These are phyloP conservation scores for Mimachlamys varia DNA, from an alignment of 2,888 invertebrate species.

Conservation along the genomic window DNA sequence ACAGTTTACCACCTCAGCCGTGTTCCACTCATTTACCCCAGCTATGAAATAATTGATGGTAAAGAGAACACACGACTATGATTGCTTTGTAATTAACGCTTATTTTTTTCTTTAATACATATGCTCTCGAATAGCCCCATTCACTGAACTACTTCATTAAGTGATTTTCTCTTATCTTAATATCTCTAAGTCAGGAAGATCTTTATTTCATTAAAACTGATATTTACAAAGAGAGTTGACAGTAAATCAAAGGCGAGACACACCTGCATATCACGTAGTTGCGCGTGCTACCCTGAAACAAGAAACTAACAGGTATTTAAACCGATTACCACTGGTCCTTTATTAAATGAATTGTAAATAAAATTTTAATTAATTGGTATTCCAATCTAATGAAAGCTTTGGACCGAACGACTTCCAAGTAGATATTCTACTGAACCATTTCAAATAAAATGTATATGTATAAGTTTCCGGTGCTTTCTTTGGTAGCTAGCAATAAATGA, in stretches of 20 bases:
- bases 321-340: background rate
- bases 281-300: background rate
- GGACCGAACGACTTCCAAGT: background rate
- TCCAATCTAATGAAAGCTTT: constrained; percentile 4
- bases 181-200: constrained; percentile 17
- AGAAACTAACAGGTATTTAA: background rate
- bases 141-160: background rate
- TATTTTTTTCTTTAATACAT: constrained; percentile 13
- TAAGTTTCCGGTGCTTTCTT: background rate
- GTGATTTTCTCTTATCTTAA: constrained; percentile 21
- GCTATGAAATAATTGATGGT: constrained; percentile 18
- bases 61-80: background rate
- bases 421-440: background rate
- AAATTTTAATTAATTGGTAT: background rate
- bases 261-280: background rate
- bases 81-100: background rate
- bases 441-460: background rate
- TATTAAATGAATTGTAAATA: constrained; percentile 27
- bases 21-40: background rate
- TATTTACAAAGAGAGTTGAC: constrained; percentile 7
- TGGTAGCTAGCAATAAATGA: background rate
- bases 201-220: constrained; percentile 36
- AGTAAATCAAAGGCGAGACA: background rate
- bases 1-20: background rate
- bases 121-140: background rate